phyloP scores from a whole-genome alignment of 2,113 vertebrate genomes.

The Tachuris rubrigastra region DNA sequence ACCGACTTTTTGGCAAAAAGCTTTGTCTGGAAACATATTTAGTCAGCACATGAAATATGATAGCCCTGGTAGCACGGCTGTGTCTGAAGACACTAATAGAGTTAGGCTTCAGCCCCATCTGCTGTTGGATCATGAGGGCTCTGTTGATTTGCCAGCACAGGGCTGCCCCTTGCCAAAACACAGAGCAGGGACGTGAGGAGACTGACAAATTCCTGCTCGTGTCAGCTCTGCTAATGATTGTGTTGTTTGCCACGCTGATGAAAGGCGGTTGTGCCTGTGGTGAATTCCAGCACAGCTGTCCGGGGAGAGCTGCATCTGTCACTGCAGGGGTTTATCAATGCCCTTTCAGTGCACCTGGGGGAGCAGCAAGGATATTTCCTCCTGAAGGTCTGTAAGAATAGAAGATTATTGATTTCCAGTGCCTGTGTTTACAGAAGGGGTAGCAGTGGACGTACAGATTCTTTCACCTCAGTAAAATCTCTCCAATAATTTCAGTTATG shows the following conservation, averaged over 20 bases:
- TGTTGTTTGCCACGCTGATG: neutral
- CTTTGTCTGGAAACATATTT: constrained; percentile 68
- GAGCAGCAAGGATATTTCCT: neutral
- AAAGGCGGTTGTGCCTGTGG: neutral
- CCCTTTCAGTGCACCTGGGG: neutral
- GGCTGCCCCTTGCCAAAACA: constrained; percentile 1
- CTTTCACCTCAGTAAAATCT: neutral
- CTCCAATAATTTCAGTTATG: neutral
- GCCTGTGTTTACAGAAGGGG: neutral
- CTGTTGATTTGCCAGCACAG: neutral
- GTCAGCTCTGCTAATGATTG: neutral
- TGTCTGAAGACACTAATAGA: constrained; percentile 12
- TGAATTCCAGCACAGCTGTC: neutral
- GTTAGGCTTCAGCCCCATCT: constrained; percentile 77
- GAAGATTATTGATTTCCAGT: neutral
- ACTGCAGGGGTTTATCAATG: neutral
- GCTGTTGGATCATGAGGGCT: constrained; percentile 56
- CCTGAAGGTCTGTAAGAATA: neutral
- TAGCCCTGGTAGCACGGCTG: neutral
- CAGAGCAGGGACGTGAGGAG: neutral
- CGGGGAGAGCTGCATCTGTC: neutral
- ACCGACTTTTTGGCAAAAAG: constrained; percentile 21
- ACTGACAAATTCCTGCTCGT: neutral
- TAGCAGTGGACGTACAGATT: neutral
- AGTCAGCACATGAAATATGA: constrained; percentile 48